phyloP scores from a whole-genome alignment of 2,888 invertebrate genomes.

The Sipha maydis region DNA sequence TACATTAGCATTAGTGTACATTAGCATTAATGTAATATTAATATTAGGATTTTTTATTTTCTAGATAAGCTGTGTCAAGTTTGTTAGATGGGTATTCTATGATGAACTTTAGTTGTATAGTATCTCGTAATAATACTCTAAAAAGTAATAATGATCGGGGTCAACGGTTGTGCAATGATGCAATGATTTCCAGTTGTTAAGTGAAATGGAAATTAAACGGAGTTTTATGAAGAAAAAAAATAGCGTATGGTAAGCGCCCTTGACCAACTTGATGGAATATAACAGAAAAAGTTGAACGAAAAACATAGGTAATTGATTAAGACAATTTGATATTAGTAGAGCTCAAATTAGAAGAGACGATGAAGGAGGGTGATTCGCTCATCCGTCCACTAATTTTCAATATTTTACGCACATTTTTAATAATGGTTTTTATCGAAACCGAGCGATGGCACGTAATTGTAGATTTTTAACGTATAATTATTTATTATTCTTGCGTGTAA shows the following conservation, averaged over 20 bases:
- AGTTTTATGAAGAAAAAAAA: constrained; percentile 57
- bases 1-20: no score
- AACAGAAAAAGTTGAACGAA: constrained; percentile 40
- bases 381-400: neutral
- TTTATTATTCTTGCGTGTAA: neutral
- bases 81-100: neutral
- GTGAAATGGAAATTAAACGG: constrained; percentile 60
- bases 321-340: neutral
- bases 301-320: constrained; percentile 15
- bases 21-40: neutral
- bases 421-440: neutral
- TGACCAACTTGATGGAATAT: constrained; percentile 52
- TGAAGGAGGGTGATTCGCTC: no score
- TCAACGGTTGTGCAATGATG: constrained; percentile 50
- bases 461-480: neutral
- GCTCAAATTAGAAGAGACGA: neutral
- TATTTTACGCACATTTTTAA: neutral
- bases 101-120: constrained; percentile 9
- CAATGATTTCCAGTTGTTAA: constrained; percentile 54
- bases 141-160: constrained; percentile 55
- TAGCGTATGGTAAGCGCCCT: constrained; percentile 39
- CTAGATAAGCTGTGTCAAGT: constrained; percentile 45
- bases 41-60: neutral
- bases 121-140: constrained; percentile 31
- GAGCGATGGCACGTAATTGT: neutral